Evolutionary conservation across 2,797 vertebrate species (phyloP).

Genomic region (Mormyrops attenuatus): DNA sequence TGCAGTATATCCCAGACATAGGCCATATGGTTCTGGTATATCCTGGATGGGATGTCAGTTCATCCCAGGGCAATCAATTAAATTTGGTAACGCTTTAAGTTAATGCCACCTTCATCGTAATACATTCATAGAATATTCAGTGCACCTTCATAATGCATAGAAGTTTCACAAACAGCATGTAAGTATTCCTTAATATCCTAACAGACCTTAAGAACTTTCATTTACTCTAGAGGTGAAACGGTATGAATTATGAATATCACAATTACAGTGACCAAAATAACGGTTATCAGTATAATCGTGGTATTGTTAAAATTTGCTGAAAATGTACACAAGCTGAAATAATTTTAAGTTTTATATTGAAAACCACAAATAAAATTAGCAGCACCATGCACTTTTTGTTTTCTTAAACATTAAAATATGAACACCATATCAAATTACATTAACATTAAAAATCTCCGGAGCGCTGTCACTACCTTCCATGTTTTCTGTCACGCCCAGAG

Average conservation of each 20-base stretch:
- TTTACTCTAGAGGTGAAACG: background rate
- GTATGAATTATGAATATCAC: background rate
- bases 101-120: background rate
- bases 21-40: background rate
- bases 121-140: background rate
- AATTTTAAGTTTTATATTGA: background rate
- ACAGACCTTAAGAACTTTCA: background rate
- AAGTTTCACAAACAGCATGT: background rate
- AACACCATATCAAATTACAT: background rate
- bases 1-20: background rate
- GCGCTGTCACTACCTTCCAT: background rate
- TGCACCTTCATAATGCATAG: background rate
- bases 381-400: background rate
- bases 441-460: background rate
- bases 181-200: background rate
- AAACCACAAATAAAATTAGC: background rate
- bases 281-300: background rate
- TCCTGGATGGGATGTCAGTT: background rate
- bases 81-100: background rate
- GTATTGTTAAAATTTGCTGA: background rate
- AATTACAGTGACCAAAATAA: background rate
- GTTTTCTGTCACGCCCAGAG: background rate
- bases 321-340: background rate
- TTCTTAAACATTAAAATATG: background rate
- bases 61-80: background rate